Conservation (phyloP, 2,113 vertebrate genomes). For the Cavia aperea region DNA sequence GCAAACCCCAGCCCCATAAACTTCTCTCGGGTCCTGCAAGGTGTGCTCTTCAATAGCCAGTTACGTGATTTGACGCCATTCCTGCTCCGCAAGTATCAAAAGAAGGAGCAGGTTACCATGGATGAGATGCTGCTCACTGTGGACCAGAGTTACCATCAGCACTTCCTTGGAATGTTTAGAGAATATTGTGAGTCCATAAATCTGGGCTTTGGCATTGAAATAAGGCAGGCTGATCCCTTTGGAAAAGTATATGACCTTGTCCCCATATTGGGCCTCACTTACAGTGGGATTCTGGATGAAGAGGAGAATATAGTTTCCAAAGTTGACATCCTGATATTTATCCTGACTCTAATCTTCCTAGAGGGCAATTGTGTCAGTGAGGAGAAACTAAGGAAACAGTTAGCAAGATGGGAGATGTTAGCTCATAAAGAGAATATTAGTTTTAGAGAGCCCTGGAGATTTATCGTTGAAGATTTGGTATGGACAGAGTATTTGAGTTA, state of each 20-base stretch:
- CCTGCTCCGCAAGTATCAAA: background rate
- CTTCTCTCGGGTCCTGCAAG: background rate
- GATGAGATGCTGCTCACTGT: background rate
- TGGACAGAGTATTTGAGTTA: background rate
- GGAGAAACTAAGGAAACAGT: background rate
- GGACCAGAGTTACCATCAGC: background rate
- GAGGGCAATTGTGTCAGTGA: rapidly evolving
- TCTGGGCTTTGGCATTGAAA: background rate
- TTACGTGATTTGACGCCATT: background rate
- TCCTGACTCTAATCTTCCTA: background rate
- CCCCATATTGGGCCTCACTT: background rate
- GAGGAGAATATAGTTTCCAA: background rate
- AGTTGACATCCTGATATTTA: background rate
- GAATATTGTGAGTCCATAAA: background rate
- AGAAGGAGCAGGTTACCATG: background rate
- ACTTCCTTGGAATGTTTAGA: background rate
- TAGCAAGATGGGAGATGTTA: background rate
- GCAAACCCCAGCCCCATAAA: rapidly evolving
- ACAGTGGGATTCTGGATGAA: background rate
- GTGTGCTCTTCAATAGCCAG: background rate
- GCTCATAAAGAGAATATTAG: rapidly evolving
- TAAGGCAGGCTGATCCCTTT: background rate
- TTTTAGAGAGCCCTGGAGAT: background rate
- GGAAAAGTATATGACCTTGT: background rate
- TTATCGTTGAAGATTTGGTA: background rate